Percentiles rank a stretch among this genome's conserved stretches.
phyloP scores from a whole-genome alignment of 2,113 vertebrate genomes.

The Gallinago media region DNA sequence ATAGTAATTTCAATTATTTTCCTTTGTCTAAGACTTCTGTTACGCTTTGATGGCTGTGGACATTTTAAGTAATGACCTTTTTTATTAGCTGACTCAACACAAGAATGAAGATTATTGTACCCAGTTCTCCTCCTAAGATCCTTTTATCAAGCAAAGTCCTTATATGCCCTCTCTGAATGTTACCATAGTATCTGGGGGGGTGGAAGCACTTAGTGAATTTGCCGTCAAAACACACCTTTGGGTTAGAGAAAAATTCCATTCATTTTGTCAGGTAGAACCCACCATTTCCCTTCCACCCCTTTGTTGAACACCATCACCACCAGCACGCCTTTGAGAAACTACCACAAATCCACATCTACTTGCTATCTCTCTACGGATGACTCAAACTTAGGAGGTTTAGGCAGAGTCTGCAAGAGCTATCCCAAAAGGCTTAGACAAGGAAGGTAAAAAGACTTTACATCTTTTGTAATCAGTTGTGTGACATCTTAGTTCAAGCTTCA shows the following conservation, averaged over 20 bases:
- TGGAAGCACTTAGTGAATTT: not conserved
- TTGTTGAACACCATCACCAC: not conserved
- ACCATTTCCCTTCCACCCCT: not conserved
- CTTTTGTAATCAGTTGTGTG: not conserved
- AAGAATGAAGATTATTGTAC: slow-evolving; percentile 8
- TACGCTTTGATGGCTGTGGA: not conserved
- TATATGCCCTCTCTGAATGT: not conserved
- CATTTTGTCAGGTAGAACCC: not conserved
- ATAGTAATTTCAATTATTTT: slow-evolving; percentile 30
- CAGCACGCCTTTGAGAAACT: not conserved
- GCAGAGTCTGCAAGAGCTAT: not conserved
- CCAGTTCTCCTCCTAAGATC: not conserved
- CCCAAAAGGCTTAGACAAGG: not conserved
- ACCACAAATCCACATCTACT: not conserved
- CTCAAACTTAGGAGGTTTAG: not conserved
- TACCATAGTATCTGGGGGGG: not conserved
- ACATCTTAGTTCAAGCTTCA: not conserved
- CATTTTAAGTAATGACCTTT: slow-evolving; percentile 51
- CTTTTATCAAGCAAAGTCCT: slow-evolving; percentile 4
- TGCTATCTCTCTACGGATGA: not conserved
- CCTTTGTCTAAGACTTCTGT: slow-evolving; percentile 28
- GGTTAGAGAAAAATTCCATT: not conserved
- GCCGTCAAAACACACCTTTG: not conserved
- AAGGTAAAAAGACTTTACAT: not conserved
- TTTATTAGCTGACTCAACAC: slow-evolving; percentile 38